phyloP scores from a whole-genome alignment of 2,888 invertebrate species.

The Dasypolia templi region DNA sequence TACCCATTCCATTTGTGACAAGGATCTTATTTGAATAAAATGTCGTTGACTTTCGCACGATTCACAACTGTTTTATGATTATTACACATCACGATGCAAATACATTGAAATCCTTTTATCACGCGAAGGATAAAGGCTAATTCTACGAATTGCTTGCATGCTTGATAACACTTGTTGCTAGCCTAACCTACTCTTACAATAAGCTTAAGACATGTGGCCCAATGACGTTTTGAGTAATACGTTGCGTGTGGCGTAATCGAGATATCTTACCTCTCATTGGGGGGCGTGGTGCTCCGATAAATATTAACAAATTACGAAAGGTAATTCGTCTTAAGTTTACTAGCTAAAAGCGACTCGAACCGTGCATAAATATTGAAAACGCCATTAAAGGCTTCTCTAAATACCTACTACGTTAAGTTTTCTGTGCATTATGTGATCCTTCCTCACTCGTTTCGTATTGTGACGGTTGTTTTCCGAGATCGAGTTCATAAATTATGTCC shows the following conservation, averaged over 20 bases:
- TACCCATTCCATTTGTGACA: slow-evolving; percentile 65
- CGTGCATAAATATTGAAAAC: neutral
- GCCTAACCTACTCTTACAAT: slow-evolving; percentile 76
- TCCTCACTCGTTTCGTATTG: neutral
- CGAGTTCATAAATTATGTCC: neutral
- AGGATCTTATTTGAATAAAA: slow-evolving; percentile 70
- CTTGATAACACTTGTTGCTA: slow-evolving; percentile 64
- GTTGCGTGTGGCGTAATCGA: slow-evolving; percentile 69
- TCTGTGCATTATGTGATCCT: neutral
- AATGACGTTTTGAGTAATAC: slow-evolving; percentile 77
- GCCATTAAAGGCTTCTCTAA: neutral
- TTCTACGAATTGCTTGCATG: no score
- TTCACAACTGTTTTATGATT: slow-evolving; percentile 35
- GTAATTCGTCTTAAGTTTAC: neutral
- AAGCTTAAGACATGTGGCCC: slow-evolving; percentile 74
- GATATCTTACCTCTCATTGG: slow-evolving; percentile 39
- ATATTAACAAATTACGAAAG: slow-evolving; percentile 24
- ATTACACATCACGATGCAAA: slow-evolving; percentile 39
- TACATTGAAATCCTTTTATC: slow-evolving; percentile 31
- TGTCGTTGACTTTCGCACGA: slow-evolving; percentile 69
- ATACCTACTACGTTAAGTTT: neutral
- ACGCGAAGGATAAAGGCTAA: slow-evolving; percentile 44
- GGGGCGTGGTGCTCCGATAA: slow-evolving; percentile 58
- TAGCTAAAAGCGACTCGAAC: neutral
- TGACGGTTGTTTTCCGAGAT: neutral